Percentiles rank a stretch among this genome's conserved stretches.
Conservation (phyloP, 2,888 invertebrate genomes). For the Philaethria dido region DNA sequence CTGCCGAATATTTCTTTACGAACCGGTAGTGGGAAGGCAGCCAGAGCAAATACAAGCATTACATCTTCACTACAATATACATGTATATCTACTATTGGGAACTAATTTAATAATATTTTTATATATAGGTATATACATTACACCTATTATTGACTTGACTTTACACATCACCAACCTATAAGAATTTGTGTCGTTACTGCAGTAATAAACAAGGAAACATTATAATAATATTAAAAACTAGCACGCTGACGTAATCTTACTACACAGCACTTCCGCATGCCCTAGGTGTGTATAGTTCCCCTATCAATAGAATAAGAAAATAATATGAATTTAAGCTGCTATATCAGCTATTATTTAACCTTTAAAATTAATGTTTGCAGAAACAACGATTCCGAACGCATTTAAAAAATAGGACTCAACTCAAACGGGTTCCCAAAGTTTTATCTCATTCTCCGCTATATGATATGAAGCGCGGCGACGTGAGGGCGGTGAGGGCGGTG, state of each 20-base stretch:
- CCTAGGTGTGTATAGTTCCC: constrained; percentile 59
- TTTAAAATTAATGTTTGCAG: constrained; percentile 39
- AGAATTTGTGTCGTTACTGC: constrained; percentile 38
- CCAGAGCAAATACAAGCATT: constrained; percentile 70
- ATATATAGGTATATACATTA: not conserved
- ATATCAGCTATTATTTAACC: constrained; percentile 4
- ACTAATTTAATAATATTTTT: not conserved
- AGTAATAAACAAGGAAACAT: constrained; percentile 77
- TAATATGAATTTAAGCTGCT: not conserved
- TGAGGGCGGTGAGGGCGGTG: constrained; percentile 36
- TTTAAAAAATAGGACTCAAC: constrained; percentile 75
- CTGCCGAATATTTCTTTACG: constrained; percentile 84
- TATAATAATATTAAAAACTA: constrained; percentile 78
- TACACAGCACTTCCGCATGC: constrained; percentile 76
- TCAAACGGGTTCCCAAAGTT: constrained; percentile 68
- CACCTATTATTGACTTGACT: not conserved
- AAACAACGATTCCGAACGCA: constrained; percentile 48
- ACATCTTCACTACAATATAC: constrained; percentile 27
- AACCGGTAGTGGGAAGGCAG: constrained; percentile 83
- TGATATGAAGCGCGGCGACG: constrained; percentile 63
- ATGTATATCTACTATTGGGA: constrained; percentile 7
- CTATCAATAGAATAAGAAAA: constrained; percentile 36
- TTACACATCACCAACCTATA: not conserved
- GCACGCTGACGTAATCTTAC: constrained; percentile 78
- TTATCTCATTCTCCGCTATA: constrained; percentile 70